These are phyloP conservation scores for Dioctria linearis DNA, from an alignment of 2,888 invertebrate genomes.

Conservation along the genomic window DNA sequence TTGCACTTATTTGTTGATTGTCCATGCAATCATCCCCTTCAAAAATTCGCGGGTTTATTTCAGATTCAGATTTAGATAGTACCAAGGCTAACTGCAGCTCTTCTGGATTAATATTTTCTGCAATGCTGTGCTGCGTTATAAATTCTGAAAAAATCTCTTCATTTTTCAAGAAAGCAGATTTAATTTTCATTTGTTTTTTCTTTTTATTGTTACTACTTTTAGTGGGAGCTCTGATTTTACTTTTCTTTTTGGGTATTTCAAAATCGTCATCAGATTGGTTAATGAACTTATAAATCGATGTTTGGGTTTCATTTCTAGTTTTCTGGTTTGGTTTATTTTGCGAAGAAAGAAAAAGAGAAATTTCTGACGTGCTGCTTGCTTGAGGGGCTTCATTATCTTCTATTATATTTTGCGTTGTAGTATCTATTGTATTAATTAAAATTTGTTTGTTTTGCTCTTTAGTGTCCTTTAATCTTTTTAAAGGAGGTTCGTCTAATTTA, in stretches of 20 bases:
- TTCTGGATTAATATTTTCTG: slow-evolving; percentile 76
- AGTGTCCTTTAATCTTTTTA: background rate
- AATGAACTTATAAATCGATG: slow-evolving; percentile 15
- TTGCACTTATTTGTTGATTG: slow-evolving; percentile 59
- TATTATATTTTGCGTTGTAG: too few relatives aligned
- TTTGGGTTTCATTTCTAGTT: background rate
- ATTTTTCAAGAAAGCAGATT: slow-evolving; percentile 66
- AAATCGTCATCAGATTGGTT: slow-evolving; percentile 40
- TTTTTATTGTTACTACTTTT: background rate
- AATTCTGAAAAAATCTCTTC: slow-evolving; percentile 68
- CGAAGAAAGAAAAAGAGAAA: background rate
- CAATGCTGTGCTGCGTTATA: slow-evolving; percentile 67
- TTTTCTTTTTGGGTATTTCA: slow-evolving; percentile 32
- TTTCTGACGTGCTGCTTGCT: too few relatives aligned
- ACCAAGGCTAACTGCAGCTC: slow-evolving; percentile 80
- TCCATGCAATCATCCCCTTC: background rate
- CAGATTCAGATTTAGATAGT: slow-evolving; percentile 75
- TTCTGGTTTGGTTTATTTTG: background rate
- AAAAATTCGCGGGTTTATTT: slow-evolving; percentile 56
- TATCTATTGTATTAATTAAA: too few relatives aligned
- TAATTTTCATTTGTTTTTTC: slow-evolving; percentile 64
- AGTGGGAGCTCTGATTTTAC: background rate
- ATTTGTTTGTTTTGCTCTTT: background rate
- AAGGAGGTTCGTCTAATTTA: background rate
- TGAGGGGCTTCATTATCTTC: background rate